Base-by-base conservation (phyloP, 2,113 vertebrate genomes). In the Ondatra zibethicus region DNA sequence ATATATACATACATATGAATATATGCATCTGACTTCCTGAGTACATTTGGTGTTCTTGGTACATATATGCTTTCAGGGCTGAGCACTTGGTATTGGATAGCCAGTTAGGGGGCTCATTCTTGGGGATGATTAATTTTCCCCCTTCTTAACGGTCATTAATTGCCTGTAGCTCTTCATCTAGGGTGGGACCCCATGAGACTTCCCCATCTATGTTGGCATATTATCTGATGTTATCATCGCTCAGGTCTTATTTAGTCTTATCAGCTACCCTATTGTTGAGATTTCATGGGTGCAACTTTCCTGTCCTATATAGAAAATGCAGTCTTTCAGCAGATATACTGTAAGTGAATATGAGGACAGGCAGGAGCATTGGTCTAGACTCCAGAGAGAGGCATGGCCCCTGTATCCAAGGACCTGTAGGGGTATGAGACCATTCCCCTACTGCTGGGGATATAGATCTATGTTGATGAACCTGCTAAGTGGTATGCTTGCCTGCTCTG, bases 321-420 rank as follows among this genome's bases (percentile, higher is more conserved):
- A 17, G 27, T 85, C 81, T 85, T 42, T 16, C 25, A 85, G 14
- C 27, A 31, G 39, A 45, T 39, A 45, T 7, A 55, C 68, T 29
- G 0, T 16, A 13, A 45, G 0, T 3, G 65, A 42, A 0, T 9
- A 1, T 7, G 70, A 47, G 1, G 0, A 0, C 3, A 3, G n/a
- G 19, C 1, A 25, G 9, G 0, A 9, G 1, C 33, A 65, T 27
- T 2, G 27, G 5, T 16, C 13, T 7, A 3, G 36, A 89, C 81
- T 42, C 13, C 39, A 63, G 55, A 75, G 29, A 11, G 0, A 6
- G 31, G 6, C 0, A 0, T 77, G 81, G 33, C 47, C 55, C 27
- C 13, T 68, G 45, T 29, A 75, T 84, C 95, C 4, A 14, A 92
- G 68, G 75, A 52, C 27, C 17, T 21, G 31, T 45, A 36, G 17